Evolutionary conservation across 2,113 vertebrate species (phyloP).

Genomic region (Opisthocomus hoazin): DNA sequence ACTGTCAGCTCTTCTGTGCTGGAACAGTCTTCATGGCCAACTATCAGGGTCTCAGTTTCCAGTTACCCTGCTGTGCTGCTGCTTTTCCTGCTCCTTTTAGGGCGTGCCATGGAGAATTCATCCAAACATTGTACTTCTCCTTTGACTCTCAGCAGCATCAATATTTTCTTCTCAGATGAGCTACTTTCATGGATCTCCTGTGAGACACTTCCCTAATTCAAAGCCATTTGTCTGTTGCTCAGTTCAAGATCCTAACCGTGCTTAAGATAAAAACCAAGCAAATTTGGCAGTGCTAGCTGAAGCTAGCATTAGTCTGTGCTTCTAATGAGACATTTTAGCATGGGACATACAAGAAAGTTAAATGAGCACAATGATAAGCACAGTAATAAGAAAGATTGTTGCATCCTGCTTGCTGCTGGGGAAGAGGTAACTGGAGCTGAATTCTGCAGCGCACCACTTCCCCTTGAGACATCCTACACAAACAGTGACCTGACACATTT

Average conservation of each 20-base stretch:
- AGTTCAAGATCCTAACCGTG: constrained; percentile 14
- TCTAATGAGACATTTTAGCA: not conserved
- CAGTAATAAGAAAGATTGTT: not conserved
- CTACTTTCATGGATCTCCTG: constrained; percentile 19
- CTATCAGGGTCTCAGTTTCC: not conserved
- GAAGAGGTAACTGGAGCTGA: not conserved
- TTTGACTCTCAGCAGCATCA: not conserved
- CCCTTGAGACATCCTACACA: not conserved
- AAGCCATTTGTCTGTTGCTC: constrained; percentile 20
- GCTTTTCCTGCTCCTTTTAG: not conserved
- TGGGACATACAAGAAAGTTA: not conserved
- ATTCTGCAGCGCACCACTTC: not conserved
- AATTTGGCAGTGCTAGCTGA: constrained; percentile 5
- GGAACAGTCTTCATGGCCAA: not conserved
- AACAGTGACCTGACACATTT: not conserved
- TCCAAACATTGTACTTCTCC: not conserved
- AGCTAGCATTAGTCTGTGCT: not conserved
- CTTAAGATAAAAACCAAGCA: constrained; percentile 33
- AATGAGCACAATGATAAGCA: not conserved
- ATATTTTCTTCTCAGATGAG: constrained; percentile 34
- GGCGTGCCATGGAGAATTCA: not conserved
- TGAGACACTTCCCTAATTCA: constrained; percentile 18
- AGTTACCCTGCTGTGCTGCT: not conserved
- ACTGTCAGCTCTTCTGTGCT: not conserved
- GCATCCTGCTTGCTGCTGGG: not conserved